These are phyloP conservation scores for Amphibalanus amphitrite DNA, from an alignment of 1,140 invertebrate genomes.

Conservation along the genomic window DNA sequence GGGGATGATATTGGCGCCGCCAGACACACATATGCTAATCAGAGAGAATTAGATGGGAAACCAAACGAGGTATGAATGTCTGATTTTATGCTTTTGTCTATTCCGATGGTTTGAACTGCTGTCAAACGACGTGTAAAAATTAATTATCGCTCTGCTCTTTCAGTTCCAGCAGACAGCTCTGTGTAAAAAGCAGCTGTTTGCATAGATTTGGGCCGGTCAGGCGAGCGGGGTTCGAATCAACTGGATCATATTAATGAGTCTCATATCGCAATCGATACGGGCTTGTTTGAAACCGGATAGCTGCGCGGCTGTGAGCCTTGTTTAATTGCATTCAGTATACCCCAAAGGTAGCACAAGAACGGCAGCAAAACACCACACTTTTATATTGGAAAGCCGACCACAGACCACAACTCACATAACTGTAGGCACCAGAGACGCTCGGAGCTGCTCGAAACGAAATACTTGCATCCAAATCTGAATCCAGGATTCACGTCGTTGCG, in stretches of 20 bases:
- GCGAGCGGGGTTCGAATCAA: background rate
- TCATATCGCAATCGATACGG: background rate
- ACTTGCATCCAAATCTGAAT: too few relatives aligned
- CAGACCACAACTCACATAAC: background rate
- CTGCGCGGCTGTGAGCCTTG: background rate
- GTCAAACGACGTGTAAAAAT: background rate
- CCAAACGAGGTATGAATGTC: background rate
- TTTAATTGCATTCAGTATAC: too few relatives aligned
- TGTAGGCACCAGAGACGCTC: too few relatives aligned
- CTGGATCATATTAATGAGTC: background rate
- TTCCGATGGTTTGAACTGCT: background rate
- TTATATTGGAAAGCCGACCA: background rate
- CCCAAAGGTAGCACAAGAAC: too few relatives aligned
- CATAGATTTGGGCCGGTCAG: background rate
- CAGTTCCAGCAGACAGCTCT: background rate
- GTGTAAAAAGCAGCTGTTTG: background rate
- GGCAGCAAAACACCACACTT: background rate
- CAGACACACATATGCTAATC: background rate
- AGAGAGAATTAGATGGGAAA: background rate
- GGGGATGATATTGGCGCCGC: background rate
- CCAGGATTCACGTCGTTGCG: too few relatives aligned
- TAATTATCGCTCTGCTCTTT: slow-evolving; percentile 2
- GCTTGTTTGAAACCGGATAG: background rate
- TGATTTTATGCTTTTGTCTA: slow-evolving; percentile 2
- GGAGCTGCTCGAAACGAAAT: too few relatives aligned